A percentile compares a stretch with the other conserved stretches of the same genome.
Evolutionary conservation across 2,797 vertebrate genomes (phyloP).

Genomic region (Sphenodon punctatus): DNA sequence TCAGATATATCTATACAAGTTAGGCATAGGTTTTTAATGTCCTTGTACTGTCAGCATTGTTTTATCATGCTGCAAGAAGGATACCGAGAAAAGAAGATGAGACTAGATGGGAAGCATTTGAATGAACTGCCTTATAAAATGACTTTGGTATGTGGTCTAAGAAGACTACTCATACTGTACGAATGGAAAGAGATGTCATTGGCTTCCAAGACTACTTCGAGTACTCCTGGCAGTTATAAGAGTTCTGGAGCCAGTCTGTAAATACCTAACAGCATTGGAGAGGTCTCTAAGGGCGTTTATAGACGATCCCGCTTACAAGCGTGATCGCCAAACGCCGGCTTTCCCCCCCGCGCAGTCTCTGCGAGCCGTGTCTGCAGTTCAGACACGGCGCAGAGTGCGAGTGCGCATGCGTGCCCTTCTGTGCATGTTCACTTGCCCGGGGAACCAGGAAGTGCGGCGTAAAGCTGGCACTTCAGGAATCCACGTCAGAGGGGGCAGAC

Average conservation of each 20-base stretch:
- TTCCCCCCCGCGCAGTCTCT: too few relatives aligned
- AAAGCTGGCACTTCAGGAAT: too few relatives aligned
- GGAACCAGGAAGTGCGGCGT: too few relatives aligned
- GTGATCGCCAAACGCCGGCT: too few relatives aligned
- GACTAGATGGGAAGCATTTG: background rate
- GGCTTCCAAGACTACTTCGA: background rate
- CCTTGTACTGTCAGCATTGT: background rate
- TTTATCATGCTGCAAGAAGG: background rate
- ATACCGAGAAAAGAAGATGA: background rate
- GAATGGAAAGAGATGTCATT: background rate
- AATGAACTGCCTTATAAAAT: background rate
- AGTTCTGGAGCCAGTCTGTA: background rate
- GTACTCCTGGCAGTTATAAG: background rate
- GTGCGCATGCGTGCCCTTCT: too few relatives aligned
- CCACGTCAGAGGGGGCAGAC: too few relatives aligned
- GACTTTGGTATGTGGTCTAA: background rate
- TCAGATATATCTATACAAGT: background rate
- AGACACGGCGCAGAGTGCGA: too few relatives aligned
- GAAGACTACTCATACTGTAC: background rate
- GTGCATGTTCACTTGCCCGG: too few relatives aligned
- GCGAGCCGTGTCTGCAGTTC: too few relatives aligned
- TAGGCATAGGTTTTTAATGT: background rate
- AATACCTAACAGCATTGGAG: background rate
- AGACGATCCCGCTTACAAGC: too few relatives aligned
- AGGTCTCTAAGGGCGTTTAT: too few relatives aligned